Evolutionary conservation across 2,113 vertebrate genomes (phyloP).

Genomic region (Eretmochelys imbricata): DNA sequence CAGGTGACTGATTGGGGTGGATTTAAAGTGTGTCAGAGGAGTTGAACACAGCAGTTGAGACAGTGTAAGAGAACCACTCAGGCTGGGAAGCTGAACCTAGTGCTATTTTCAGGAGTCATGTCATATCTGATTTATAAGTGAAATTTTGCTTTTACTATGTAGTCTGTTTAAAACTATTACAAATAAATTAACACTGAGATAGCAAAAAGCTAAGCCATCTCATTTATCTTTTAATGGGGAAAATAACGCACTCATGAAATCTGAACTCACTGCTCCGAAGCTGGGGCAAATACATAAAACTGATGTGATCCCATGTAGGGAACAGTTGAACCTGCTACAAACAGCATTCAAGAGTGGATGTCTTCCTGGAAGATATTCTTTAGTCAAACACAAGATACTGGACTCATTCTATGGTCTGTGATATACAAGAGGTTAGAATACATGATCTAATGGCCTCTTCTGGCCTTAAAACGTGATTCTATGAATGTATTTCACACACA

Average conservation of each 20-base stretch:
- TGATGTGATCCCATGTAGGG: neutral
- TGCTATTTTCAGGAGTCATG: neutral
- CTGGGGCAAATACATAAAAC: slow-evolving; percentile 6
- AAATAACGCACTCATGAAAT: neutral
- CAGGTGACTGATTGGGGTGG: neutral
- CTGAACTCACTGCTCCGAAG: slow-evolving; percentile 29
- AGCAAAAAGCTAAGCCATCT: slow-evolving; percentile 22
- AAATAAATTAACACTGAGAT: slow-evolving; percentile 35
- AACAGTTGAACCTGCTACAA: slow-evolving; percentile 51
- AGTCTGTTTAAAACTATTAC: slow-evolving; percentile 8
- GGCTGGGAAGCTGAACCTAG: slow-evolving; percentile 17
- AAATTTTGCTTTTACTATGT: neutral
- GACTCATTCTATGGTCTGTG: accelerated
- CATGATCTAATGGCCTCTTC: neutral
- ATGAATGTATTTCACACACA: neutral
- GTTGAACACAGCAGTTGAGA: neutral
- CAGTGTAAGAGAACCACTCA: slow-evolving; percentile 8
- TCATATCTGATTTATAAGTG: slow-evolving; percentile 27
- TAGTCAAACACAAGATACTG: neutral
- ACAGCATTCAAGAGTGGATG: slow-evolving; percentile 13
- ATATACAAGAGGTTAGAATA: accelerated
- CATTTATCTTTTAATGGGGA: slow-evolving; percentile 21
- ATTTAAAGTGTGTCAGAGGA: neutral
- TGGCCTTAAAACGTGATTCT: neutral
- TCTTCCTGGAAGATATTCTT: slow-evolving; percentile 3